Evolutionary conservation across 2,888 invertebrate species (phyloP).

Genomic region (Norana najaformis): DNA sequence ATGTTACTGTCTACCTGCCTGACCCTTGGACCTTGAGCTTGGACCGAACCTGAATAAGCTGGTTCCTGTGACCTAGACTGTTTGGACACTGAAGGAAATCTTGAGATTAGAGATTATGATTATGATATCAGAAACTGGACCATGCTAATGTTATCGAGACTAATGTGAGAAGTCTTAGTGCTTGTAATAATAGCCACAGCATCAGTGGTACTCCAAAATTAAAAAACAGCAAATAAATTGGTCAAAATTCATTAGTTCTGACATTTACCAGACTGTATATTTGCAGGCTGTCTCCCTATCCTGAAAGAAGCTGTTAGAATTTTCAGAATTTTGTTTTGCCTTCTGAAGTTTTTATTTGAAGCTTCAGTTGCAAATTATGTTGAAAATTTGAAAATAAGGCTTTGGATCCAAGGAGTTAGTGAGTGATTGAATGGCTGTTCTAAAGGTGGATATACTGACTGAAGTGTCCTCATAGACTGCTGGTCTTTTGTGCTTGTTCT

Average conservation of each 20-base stretch:
- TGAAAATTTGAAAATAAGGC: neutral
- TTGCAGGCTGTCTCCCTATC: neutral
- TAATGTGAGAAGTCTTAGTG: neutral
- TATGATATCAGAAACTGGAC: neutral
- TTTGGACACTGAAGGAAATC: neutral
- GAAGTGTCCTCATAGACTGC: neutral
- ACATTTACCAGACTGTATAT: neutral
- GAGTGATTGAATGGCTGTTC: neutral
- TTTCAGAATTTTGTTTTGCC: neutral
- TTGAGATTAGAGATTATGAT: neutral
- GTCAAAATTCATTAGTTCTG: neutral
- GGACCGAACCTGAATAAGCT: neutral
- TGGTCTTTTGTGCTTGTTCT: conserved; percentile 14
- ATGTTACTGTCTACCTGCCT: neutral
- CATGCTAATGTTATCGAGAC: neutral
- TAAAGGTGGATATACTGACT: neutral
- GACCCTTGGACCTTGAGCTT: neutral
- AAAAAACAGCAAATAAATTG: neutral
- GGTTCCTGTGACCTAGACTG: neutral
- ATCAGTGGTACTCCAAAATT: neutral
- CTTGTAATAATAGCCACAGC: neutral
- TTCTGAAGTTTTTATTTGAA: neutral
- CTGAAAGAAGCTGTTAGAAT: neutral
- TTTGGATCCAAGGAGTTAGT: neutral
- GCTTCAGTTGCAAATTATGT: neutral